Percentiles rank a stretch among this genome's conserved stretches.
Conservation (phyloP, 2,888 invertebrate species). For the Pollenia labialis region DNA sequence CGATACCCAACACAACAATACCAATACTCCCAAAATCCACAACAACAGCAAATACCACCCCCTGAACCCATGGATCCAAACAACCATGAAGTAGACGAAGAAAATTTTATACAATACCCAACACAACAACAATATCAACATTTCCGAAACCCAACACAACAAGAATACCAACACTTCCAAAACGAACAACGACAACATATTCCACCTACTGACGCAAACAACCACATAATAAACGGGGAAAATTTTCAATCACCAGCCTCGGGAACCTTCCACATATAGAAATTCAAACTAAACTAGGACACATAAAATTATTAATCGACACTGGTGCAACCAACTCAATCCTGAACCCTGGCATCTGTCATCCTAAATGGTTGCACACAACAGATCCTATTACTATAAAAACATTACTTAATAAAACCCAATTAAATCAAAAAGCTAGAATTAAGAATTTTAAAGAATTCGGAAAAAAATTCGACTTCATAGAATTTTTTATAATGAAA, state of each 20-base stretch:
- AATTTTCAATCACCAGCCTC: conserved; percentile 36
- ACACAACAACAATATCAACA: background rate
- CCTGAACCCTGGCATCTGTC: conserved; percentile 54
- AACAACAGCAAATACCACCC: background rate
- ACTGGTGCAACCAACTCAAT: conserved; percentile 63
- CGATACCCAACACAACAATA: no score
- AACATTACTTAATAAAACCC: background rate
- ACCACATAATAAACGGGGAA: no score
- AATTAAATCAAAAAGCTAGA: conserved; percentile 46
- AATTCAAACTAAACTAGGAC: conserved; percentile 49
- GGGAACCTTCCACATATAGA: conserved; percentile 60
- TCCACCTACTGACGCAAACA: background rate
- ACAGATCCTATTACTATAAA: background rate
- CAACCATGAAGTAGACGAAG: background rate
- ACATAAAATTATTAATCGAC: conserved; percentile 62
- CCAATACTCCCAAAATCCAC: no score
- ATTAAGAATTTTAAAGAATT: conserved; percentile 57
- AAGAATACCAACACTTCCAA: no score
- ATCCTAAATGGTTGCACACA: background rate
- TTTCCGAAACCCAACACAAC: background rate
- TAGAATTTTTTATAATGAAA: conserved; percentile 29
- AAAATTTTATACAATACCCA: background rate
- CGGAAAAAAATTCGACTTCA: conserved; percentile 12
- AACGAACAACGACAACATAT: conserved; percentile 35
- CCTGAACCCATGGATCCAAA: conserved; percentile 67